Conservation (phyloP, 2,888 invertebrate genomes). For the Stenichneumon culpator region DNA sequence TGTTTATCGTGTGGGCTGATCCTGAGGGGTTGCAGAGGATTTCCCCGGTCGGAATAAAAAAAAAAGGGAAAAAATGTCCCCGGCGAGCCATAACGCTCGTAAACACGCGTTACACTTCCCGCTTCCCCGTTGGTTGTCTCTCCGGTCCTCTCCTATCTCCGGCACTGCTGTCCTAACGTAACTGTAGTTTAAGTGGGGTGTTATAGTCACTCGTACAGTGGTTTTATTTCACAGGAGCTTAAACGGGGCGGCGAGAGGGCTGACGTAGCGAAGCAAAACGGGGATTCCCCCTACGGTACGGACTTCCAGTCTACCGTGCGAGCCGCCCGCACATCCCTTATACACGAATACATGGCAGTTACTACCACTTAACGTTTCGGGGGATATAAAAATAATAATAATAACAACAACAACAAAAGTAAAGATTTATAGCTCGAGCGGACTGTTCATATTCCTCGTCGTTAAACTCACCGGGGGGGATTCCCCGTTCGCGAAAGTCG, state of each 20-base stretch:
- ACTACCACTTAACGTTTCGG: conserved; percentile 61
- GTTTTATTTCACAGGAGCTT: conserved; percentile 62
- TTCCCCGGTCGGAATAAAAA: neutral
- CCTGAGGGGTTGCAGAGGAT: neutral
- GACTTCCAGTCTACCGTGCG: neutral
- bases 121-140: conserved; percentile 14
- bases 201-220: conserved; percentile 15
- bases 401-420: neutral
- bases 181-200: conserved; percentile 12
- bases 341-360: conserved; percentile 44
- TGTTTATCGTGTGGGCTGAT: neutral
- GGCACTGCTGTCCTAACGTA: conserved; percentile 22
- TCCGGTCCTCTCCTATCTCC: neutral
- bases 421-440: conserved; percentile 52
- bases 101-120: conserved; percentile 60
- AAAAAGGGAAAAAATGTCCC: neutral
- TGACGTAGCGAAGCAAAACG: conserved; percentile 24
- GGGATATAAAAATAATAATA: neutral
- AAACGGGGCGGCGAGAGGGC: conserved; percentile 1
- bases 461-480: neutral
- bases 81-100: conserved; percentile 45
- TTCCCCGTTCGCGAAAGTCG: neutral
- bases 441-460: neutral
- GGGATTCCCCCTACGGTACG: conserved; percentile 1
- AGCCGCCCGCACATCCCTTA: neutral